A percentile compares a stretch with the other conserved stretches of the same genome.
phyloP scores from a whole-genome alignment of 2,113 vertebrate genomes.

The Elaphurus davidianus region DNA sequence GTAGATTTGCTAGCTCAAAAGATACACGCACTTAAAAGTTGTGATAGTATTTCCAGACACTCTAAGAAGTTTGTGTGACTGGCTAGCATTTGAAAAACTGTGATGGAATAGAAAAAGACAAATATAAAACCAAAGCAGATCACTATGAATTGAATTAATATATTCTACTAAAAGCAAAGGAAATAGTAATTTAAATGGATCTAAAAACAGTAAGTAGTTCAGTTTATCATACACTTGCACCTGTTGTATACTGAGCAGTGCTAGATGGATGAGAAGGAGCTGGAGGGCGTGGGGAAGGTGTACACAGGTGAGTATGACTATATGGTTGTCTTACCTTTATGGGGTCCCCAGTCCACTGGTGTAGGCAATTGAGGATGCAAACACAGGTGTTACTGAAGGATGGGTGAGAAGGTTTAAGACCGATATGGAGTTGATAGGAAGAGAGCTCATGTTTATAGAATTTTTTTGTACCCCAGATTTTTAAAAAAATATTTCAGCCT shows the following conservation, averaged over 20 bases:
- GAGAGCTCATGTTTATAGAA: not conserved
- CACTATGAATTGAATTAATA: not conserved
- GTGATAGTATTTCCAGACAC: not conserved
- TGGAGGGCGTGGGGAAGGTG: not conserved
- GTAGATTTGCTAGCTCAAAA: not conserved
- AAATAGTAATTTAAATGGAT: not conserved
- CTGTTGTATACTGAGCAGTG: not conserved
- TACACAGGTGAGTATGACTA: not conserved
- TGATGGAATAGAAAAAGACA: not conserved
- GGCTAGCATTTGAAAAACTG: not conserved
- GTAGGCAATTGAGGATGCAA: not conserved
- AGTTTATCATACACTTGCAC: not conserved
- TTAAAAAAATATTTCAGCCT: not conserved
- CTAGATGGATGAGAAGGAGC: not conserved
- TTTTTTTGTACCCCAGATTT: not conserved
- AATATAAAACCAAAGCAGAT: not conserved
- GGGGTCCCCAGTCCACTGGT: not conserved
- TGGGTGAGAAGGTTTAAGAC: not conserved
- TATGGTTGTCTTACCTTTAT: not conserved
- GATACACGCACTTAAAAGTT: not conserved
- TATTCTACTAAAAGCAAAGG: not conserved
- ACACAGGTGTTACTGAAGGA: not conserved
- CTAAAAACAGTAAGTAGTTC: not conserved
- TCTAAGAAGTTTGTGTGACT: not conserved
- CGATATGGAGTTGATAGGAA: not conserved